Evolutionary conservation across 1,140 invertebrate genomes (phyloP).

Genomic region (Phortica variegata): DNA sequence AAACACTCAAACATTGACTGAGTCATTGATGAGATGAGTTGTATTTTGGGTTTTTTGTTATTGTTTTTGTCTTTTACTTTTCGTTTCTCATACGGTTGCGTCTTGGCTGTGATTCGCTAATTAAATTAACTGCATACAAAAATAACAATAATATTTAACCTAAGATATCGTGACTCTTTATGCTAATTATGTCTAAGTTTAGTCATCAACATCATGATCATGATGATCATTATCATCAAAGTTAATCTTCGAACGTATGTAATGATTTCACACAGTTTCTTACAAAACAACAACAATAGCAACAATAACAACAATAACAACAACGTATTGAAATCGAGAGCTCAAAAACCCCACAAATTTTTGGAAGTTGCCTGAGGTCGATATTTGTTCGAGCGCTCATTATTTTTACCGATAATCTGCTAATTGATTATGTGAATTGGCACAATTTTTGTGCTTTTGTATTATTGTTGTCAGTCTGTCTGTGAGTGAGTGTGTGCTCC

Average conservation of each 20-base stretch:
- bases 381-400: neutral
- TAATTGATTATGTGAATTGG: conserved; percentile 27
- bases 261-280: neutral
- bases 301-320: conserved; percentile 6
- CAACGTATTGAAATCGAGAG: neutral
- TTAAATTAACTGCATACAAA: conserved; percentile 48
- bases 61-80: too few relatives aligned
- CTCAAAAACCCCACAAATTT: conserved; percentile 14
- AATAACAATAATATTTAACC: conserved; percentile 49
- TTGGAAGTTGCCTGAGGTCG: neutral
- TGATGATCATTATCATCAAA: too few relatives aligned
- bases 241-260: too few relatives aligned
- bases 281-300: conserved; percentile 7
- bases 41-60: too few relatives aligned
- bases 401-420: conserved; percentile 38
- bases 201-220: too few relatives aligned
- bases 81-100: neutral
- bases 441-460: too few relatives aligned
- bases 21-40: too few relatives aligned
- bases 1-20: too few relatives aligned
- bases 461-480: too few relatives aligned
- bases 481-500: too few relatives aligned
- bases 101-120: conserved; percentile 29
- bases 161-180: conserved; percentile 48
- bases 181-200: conserved; percentile 31